Evolutionary conservation across 2,113 vertebrate species (phyloP), one percentile per base, ranked within the genome.

Genomic region (Microtus montanus): DNA sequence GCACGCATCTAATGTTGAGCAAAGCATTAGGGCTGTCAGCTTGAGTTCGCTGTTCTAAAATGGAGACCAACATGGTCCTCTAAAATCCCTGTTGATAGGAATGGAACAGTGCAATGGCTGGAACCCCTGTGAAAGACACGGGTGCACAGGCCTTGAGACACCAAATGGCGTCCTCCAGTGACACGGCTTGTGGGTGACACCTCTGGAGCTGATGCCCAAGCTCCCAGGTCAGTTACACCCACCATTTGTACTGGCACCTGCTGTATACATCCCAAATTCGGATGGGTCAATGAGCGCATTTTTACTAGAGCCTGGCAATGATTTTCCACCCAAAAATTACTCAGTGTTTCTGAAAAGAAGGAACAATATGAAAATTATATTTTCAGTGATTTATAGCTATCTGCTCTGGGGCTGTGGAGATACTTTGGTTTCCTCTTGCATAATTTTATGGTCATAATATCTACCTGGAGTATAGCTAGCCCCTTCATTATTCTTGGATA

Each of bases 381-480:
- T 89, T 85, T 19, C 89, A 87, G 78, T 73, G 64, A 89, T 77
- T 87, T 90, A 61, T 28, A 73, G 61, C 54, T 30, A 41, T 92
- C 93, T 85, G 66, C 4, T 92, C 19, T 94, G 44, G 63, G 38
- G 7, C 70, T 91, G 13, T 47, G 92, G 15, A 92, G 38, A 74
- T 74, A 82, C 20, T 82, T 89, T 49, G 75, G 26, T 13, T 22
- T 7, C 28, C 61, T 73, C 44, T 80, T 87, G 2, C 13, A 86
- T 54, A 47, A 90, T 70, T 96, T 86, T 90, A 12, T 83, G n/a
- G 47, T 91, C 61, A 89, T 80, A 86, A 92, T 86, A 92, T 86
- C 63, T 93, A 58, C 41, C 63, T 66, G 9, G 44, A 90, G 33
- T 44, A 47, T 63, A 94, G 87, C 93, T 88, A 96, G 83, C 91